Evolutionary conservation across 2,797 vertebrate species (phyloP).

Genomic region (Discoglossus pictus): DNA sequence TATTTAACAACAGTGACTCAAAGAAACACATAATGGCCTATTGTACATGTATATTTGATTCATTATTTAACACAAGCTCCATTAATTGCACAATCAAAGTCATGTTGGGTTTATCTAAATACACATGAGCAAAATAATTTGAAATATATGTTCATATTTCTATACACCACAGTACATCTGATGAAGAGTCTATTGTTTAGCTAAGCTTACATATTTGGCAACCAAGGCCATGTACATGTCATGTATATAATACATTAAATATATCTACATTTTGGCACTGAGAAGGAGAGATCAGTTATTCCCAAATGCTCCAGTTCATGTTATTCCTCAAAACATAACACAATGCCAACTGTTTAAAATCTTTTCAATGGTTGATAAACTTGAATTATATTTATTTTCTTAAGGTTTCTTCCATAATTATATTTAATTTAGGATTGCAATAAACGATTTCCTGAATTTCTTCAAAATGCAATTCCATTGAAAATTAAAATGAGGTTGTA

Average conservation of each 20-base stretch:
- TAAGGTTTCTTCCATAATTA: background rate
- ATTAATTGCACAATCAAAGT: slow-evolving; percentile 25
- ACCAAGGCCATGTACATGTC: background rate
- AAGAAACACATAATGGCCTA: too few species aligned
- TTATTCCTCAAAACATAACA: slow-evolving; percentile 1
- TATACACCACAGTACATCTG: background rate
- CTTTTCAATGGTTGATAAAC: background rate
- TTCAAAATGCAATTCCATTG: too few species aligned
- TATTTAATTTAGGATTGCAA: too few species aligned
- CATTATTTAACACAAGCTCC: background rate
- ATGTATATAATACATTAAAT: slow-evolving; percentile 1
- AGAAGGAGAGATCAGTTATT: background rate
- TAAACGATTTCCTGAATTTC: too few species aligned
- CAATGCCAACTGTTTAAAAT: slow-evolving; percentile 6
- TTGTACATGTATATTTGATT: too few species aligned
- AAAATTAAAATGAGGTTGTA: too few species aligned
- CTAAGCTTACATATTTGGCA: slow-evolving; percentile 19
- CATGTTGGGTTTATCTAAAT: slow-evolving; percentile 9
- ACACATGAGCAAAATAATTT: slow-evolving; percentile 1
- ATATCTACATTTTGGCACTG: slow-evolving; percentile 3
- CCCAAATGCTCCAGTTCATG: slow-evolving; percentile 1
- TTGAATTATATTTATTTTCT: background rate
- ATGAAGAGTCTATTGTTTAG: slow-evolving; percentile 10
- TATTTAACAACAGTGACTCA: too few species aligned
- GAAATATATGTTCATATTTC: background rate